These are phyloP conservation scores for Sphenodon punctatus DNA, from an alignment of 2,797 vertebrate species.

Conservation along the genomic window DNA sequence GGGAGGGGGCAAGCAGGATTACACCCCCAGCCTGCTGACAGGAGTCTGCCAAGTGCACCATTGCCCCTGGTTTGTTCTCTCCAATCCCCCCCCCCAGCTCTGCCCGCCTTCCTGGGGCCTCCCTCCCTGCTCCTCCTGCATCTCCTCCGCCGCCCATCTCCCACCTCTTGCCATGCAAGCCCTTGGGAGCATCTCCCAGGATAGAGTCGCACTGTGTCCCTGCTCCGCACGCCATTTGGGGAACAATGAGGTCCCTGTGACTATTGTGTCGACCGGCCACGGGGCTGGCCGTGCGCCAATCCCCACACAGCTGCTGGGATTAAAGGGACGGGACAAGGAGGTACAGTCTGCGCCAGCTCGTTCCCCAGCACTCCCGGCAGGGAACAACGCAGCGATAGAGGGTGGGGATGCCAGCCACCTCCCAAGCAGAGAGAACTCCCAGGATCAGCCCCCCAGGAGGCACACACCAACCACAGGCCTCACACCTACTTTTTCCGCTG, in stretches of 20 bases:
- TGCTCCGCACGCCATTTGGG: no score
- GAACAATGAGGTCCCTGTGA: no score
- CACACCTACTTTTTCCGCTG: constrained; percentile 95
- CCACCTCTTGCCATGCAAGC: no score
- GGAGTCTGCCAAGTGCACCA: no score
- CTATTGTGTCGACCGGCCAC: no score
- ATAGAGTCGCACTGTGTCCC: constrained; percentile 6
- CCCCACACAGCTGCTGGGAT: not conserved
- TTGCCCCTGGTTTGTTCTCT: no score
- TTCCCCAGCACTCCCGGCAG: not conserved
- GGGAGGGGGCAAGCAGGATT: constrained; percentile 32
- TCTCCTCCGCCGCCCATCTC: no score
- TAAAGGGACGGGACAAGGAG: not conserved
- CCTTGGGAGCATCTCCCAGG: not conserved
- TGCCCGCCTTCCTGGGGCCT: no score
- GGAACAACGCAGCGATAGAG: not conserved
- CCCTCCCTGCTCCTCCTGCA: no score
- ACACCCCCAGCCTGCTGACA: no score
- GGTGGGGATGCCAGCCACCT: not conserved
- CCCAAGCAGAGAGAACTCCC: no score
- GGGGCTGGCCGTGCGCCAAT: no score
- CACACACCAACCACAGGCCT: not conserved
- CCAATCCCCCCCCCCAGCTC: not conserved
- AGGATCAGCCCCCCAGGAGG: not conserved
- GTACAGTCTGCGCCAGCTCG: not conserved